Conservation (phyloP, 2,797 vertebrate genomes). For the Epinephelus malabaricus region DNA sequence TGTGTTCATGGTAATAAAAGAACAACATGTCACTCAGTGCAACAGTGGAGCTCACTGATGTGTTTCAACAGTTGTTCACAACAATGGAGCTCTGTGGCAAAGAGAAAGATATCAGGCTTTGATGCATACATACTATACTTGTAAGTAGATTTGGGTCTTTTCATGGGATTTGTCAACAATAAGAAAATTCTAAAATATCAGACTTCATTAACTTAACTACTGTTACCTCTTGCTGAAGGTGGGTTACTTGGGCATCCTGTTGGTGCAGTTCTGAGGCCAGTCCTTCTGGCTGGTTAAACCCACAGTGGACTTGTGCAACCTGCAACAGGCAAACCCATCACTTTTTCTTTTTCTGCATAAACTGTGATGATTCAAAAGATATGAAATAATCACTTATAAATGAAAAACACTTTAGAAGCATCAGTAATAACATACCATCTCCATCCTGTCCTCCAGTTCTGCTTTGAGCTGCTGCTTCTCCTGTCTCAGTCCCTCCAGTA, state of each 20-base stretch:
- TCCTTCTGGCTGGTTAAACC: constrained; percentile 3
- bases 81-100: no score
- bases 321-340: background rate
- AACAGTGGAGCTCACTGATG: no score
- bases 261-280: constrained; percentile 10
- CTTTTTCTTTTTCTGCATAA: no score
- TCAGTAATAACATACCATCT: constrained; percentile 5
- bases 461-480: constrained; percentile 79
- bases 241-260: background rate
- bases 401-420: no score
- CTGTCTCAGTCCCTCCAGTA: constrained; percentile 26
- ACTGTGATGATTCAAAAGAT: background rate
- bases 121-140: no score
- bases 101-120: no score
- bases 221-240: constrained; percentile 45
- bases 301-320: constrained; percentile 11
- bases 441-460: constrained; percentile 78
- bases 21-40: no score
- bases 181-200: background rate
- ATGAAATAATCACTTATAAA: background rate
- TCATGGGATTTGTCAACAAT: background rate
- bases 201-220: no score
- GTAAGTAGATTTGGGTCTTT: no score
- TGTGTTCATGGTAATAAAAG: no score
- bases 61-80: no score